These are phyloP conservation scores for Edolisoma coerulescens DNA, from an alignment of 2,113 vertebrate species.

Conservation along the genomic window DNA sequence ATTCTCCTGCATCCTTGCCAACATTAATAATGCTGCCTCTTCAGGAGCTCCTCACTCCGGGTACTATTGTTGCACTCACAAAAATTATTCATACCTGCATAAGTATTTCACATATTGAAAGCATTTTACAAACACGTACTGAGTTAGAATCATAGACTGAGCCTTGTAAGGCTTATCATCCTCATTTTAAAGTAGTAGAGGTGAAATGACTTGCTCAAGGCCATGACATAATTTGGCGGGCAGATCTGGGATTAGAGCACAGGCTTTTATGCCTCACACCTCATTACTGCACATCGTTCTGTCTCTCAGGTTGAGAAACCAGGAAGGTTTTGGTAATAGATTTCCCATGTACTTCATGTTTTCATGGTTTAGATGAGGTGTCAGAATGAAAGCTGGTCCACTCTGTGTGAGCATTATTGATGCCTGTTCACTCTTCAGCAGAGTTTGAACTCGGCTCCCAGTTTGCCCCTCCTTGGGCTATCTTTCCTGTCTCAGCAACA, in stretches of 20 bases:
- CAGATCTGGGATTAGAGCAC: background rate
- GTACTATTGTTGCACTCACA: background rate
- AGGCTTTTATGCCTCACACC: slow-evolving; percentile 19
- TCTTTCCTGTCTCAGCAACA: background rate
- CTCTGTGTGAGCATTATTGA: background rate
- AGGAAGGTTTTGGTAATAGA: background rate
- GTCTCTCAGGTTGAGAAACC: background rate
- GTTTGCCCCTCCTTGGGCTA: background rate
- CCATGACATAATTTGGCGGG: slow-evolving; percentile 47
- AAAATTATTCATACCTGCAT: background rate
- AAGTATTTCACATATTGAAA: slow-evolving; percentile 4
- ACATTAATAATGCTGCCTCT: background rate
- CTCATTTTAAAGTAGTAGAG: slow-evolving; percentile 24
- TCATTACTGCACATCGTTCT: slow-evolving; percentile 27
- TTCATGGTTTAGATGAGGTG: background rate
- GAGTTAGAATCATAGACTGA: slow-evolving; percentile 25
- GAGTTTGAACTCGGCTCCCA: background rate
- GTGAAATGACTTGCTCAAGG: slow-evolving; percentile 46
- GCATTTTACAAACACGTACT: background rate
- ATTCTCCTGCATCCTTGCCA: background rate
- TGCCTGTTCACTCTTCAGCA: background rate
- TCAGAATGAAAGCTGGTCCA: slow-evolving; percentile 17
- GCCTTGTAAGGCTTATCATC: slow-evolving; percentile 31
- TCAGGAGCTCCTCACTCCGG: background rate
- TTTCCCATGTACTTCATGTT: background rate